A percentile compares a stretch with the other conserved stretches of the same genome.
These are phyloP conservation scores for Apistogramma diplotaenia DNA, from an alignment of 2,113 vertebrate genomes.

Conservation along the genomic window DNA sequence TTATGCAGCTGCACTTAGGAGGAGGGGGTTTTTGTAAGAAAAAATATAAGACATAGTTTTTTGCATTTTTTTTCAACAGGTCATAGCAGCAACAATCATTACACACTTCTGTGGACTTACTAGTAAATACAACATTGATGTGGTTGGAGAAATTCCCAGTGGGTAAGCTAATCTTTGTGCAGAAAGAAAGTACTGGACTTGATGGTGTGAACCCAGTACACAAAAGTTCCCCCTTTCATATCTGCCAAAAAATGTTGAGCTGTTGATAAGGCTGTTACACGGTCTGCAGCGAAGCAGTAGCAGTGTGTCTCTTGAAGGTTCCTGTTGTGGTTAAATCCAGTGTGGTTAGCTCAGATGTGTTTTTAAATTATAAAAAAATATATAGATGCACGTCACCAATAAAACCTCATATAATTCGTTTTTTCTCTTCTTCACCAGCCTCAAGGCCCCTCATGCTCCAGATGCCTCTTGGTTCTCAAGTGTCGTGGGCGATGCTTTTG, in stretches of 20 bases:
- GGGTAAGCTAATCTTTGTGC: slow-evolving; percentile 77
- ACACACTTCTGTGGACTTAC: slow-evolving; percentile 76
- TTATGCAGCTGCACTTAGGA: not conserved
- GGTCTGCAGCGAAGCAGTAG: not conserved
- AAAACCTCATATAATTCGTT: not conserved
- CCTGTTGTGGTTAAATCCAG: not conserved
- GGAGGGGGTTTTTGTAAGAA: not conserved
- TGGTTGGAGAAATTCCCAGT: slow-evolving; percentile 87
- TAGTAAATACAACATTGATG: slow-evolving; percentile 69
- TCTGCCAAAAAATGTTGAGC: not conserved
- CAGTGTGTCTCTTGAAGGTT: not conserved
- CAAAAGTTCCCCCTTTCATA: not conserved
- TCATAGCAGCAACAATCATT: slow-evolving; percentile 84
- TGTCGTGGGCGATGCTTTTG: slow-evolving; percentile 84
- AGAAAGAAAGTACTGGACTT: not conserved
- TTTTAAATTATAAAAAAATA: not conserved
- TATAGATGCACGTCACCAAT: not conserved
- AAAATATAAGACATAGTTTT: not conserved
- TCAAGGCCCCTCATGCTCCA: slow-evolving; percentile 80
- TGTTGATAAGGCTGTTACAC: not conserved
- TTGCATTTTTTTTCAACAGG: slow-evolving; percentile 64
- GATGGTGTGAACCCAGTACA: not conserved
- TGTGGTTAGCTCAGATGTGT: not conserved
- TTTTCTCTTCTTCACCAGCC: slow-evolving; percentile 63
- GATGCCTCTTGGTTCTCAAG: slow-evolving; percentile 66